phyloP scores from a whole-genome alignment of 2,888 invertebrate genomes.

The Mongoloraphidia duomilia region DNA sequence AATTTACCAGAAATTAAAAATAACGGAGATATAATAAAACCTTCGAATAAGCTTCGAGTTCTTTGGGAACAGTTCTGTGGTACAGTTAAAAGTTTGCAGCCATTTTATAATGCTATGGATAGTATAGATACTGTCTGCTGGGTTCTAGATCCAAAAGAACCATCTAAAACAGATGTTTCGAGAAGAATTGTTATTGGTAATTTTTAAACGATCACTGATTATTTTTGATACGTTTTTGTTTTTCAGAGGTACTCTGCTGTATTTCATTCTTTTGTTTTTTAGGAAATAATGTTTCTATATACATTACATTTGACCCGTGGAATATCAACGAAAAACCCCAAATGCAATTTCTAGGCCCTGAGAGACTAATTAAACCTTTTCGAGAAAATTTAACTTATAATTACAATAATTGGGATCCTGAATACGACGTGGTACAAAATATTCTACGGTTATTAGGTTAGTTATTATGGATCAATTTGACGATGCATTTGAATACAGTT shows the following conservation, averaged over 20 bases:
- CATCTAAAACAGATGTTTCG: conserved; percentile 23
- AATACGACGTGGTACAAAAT: conserved; percentile 21
- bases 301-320: conserved; percentile 26
- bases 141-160: conserved; percentile 29
- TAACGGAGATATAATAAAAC: conserved; percentile 9
- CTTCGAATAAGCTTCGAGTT: conserved; percentile 18
- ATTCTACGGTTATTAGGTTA: conserved; percentile 26
- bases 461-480: background rate
- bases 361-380: conserved; percentile 20
- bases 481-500: too few relatives aligned
- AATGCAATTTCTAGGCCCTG: conserved; percentile 30
- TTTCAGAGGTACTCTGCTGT: background rate
- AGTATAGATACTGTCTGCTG: conserved; percentile 26
- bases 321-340: conserved; percentile 23
- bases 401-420: conserved; percentile 25
- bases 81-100: conserved; percentile 22
- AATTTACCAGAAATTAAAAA: conserved; percentile 20
- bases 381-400: conserved; percentile 22
- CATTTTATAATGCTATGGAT: conserved; percentile 29
- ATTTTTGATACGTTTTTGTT: background rate
- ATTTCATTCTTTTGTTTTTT: conserved; percentile 10
- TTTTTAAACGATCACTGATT: too few relatives aligned
- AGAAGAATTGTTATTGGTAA: conserved; percentile 28
- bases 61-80: conserved; percentile 22
- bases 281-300: conserved; percentile 26